phyloP scores from a whole-genome alignment of 2,888 invertebrate species.

The Muscina levida region DNA sequence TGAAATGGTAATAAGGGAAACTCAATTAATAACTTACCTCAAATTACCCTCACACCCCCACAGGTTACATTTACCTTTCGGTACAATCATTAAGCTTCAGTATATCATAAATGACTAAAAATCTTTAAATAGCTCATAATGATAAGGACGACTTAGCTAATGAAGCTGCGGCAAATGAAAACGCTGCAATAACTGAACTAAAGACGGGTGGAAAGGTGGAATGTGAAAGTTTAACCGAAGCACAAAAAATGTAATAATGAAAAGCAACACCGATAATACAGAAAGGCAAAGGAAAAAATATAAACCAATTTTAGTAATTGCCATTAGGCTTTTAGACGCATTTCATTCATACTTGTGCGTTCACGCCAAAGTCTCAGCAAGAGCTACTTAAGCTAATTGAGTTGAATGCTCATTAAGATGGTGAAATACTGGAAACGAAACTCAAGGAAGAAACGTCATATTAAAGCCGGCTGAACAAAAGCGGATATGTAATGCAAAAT shows the following conservation, averaged over 20 bases:
- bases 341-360: constrained; percentile 32
- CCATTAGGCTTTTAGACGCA: constrained; percentile 75
- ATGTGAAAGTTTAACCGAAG: constrained; percentile 63
- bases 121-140: constrained; percentile 53
- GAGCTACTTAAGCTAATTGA: constrained; percentile 75
- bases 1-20: constrained; percentile 36
- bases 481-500: constrained; percentile 3
- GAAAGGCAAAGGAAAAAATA: constrained; percentile 65
- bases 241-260: constrained; percentile 48
- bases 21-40: constrained; percentile 57
- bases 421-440: constrained; percentile 39
- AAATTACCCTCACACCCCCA: constrained; percentile 37
- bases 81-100: background rate
- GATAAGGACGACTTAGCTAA: constrained; percentile 50
- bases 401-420: constrained; percentile 77
- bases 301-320: constrained; percentile 79
- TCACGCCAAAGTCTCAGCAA: constrained; percentile 20
- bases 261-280: constrained; percentile 25
- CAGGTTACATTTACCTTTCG: no score
- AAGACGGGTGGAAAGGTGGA: constrained; percentile 59
- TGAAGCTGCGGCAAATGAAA: constrained; percentile 28
- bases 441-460: constrained; percentile 10
- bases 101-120: constrained; percentile 36
- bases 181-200: background rate
- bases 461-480: background rate